phyloP scores from a whole-genome alignment of 2,113 vertebrate genomes.

The Dromaius novaehollandiae region DNA sequence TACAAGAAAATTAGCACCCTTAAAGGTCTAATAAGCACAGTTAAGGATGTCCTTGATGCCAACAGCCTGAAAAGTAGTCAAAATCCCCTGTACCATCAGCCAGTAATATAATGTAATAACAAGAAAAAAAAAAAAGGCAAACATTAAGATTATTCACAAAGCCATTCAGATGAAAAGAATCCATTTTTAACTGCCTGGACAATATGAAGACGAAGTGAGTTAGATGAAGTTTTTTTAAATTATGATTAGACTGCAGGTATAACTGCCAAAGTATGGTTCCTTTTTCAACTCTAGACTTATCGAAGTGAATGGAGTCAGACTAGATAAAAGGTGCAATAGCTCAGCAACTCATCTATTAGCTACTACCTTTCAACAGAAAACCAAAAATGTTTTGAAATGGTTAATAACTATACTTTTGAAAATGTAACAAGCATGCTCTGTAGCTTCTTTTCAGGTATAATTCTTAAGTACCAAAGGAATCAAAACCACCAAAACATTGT shows the following conservation, averaged over 20 bases:
- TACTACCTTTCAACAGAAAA: neutral
- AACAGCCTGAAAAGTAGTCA: conserved; percentile 44
- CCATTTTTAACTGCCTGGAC: neutral
- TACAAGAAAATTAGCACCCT: conserved; percentile 50
- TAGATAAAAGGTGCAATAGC: neutral
- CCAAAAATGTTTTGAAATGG: neutral
- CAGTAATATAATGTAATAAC: conserved; percentile 2
- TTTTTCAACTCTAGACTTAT: neutral
- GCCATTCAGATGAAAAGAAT: conserved; percentile 21
- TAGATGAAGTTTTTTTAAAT: conserved; percentile 27
- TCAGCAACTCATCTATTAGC: neutral
- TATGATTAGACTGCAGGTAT: conserved; percentile 21
- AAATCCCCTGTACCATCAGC: conserved; percentile 22
- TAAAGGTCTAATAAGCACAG: conserved; percentile 32
- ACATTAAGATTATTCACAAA: conserved; percentile 6
- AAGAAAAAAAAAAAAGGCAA: neutral
- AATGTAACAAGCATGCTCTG: neutral
- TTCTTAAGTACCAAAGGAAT: neutral
- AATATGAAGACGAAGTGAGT: conserved; percentile 10
- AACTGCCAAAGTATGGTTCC: neutral
- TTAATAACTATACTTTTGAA: neutral
- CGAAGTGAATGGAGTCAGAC: neutral
- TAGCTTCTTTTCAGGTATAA: neutral
- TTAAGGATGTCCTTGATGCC: conserved; percentile 29
- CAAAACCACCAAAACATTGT: neutral